Base-by-base conservation (phyloP, 2,113 vertebrate species). In the Corythornis cristatus region DNA sequence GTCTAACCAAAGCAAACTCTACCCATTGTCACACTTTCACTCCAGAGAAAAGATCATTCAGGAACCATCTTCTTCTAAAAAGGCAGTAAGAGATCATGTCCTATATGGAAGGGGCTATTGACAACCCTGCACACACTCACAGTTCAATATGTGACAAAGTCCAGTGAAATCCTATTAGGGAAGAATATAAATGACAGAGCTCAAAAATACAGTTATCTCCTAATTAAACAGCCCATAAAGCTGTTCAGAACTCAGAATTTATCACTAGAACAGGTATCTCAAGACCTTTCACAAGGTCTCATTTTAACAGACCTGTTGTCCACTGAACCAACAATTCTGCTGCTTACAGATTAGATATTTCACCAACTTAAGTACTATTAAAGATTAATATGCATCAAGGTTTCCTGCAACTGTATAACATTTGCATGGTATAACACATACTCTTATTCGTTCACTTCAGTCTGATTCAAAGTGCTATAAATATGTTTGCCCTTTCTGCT, bases 401-500 rank as follows among this genome's bases (percentile, higher is more conserved):
- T 97, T 93, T 97, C 91, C 94, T 96, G 92, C 95, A 95, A 96
- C 93, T 94, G 93, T 94, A 31, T 93, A 94, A 94, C 91, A 93
- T 96, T 96, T 96, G 95, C 95, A 95, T 94, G 96, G 94, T 97
- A 96, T 97, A 96, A 95, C 95, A 95, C 77, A 95, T 89, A 97
- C 93, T 96, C 95, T 96, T 97, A 94, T 96, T 98, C 95, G 97
- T 97, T 98, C 96, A 96, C 97, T 97, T 96, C 95, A 95, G 97
- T 97, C 97, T 98, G 98, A 98, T 98, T 98, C 97, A 98, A 97
- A 98, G 97, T 61, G 96, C 98, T 98, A 98, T 98, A 98, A 98
- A 99, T 98, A 99, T 97, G 98, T 98, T 98, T 99, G 98, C 98
- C 98, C 98, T 99, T 98, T 98, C 98, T 97, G 96, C 97, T 97